Evolutionary conservation across 2,797 vertebrate species (phyloP).

Genomic region (Mormyrus hasselquistii): DNA sequence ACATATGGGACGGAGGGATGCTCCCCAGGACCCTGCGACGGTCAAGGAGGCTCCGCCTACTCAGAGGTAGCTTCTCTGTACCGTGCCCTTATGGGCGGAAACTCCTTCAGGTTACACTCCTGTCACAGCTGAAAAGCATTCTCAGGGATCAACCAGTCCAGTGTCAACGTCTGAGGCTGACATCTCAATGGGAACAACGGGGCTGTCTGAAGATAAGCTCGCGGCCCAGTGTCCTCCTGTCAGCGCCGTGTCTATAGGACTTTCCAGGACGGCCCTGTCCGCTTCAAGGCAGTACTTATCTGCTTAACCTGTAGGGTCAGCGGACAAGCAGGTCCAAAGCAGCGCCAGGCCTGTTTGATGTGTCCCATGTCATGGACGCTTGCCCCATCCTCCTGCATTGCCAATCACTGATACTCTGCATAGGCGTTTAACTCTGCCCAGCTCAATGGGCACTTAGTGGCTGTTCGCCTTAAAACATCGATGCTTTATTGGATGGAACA

Average conservation of each 20-base stretch:
- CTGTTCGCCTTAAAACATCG: background rate
- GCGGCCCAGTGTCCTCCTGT: slow-evolving; percentile 50
- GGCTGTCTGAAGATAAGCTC: slow-evolving; percentile 2
- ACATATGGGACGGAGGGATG: slow-evolving; percentile 84
- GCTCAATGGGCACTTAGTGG: slow-evolving; percentile 28
- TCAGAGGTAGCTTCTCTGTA: slow-evolving; percentile 48
- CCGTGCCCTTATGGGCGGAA: slow-evolving; percentile 55
- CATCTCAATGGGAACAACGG: background rate
- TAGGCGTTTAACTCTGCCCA: slow-evolving; percentile 41
- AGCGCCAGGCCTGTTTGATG: slow-evolving; percentile 55
- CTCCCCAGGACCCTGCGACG: slow-evolving; percentile 23
- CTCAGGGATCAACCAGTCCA: slow-evolving; percentile 29
- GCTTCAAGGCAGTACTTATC: slow-evolving; percentile 60
- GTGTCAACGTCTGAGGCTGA: slow-evolving; percentile 47
- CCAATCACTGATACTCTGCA: slow-evolving; percentile 43
- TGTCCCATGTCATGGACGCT: slow-evolving; percentile 38
- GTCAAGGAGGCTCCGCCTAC: slow-evolving; percentile 40
- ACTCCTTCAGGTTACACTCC: slow-evolving; percentile 66
- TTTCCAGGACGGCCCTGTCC: slow-evolving; percentile 53
- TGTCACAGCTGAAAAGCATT: slow-evolving; percentile 41
- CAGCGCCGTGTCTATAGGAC: slow-evolving; percentile 59
- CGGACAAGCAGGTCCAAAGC: slow-evolving; percentile 50
- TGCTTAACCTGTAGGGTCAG: slow-evolving; percentile 60
- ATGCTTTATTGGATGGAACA: background rate
- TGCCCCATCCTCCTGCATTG: slow-evolving; percentile 43